Evolutionary conservation across 2,888 invertebrate species (phyloP), one percentile per base, ranked within the genome.

Genomic region (Auanema freiburgensis): DNA sequence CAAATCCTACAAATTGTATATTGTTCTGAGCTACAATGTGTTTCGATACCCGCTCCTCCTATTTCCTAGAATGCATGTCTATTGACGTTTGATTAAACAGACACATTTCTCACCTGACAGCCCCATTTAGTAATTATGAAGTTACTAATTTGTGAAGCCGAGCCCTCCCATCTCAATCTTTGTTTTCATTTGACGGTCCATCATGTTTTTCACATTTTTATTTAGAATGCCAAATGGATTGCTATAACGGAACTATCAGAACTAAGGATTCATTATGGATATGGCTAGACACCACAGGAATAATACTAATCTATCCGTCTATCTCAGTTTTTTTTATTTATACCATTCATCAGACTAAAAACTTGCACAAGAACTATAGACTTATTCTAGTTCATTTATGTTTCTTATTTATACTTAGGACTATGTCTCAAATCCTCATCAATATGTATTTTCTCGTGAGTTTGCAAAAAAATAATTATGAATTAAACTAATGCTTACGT

Each of bases 141-240:
- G 33, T 33, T 33, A 33, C 33, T 33, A 46, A 21, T 46, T 46
- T 46, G 46, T 46, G 46, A 33, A 33, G 33, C 33, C 33, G 8
- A 33, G 8, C 33, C 33, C 33, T 33, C 33, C 33, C 33, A 33
- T 33, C 33, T 33, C 33, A 33, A 33, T 33, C 33, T 33, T 33
- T 33, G 33, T 33, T 33, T 33, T 33, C 33, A 33, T 33, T 33
- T 33, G 33, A 33, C 33, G 33, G 33, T 33, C 33, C 8, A 33
- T 46, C 46, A 46, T 21, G 46, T 46, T 46, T 46, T 46, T 46
- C 16, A 46, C 46, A 46, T 46, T 18, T 21, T 46, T 46, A 46
- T 46, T 46, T 46, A 16, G 46, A 21, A 46, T 46, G 46, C 46
- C 16, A 46, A 46, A 46, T 46, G 46, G 46, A 46, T 21, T 46